Percentiles rank a stretch among this genome's conserved stretches.
Conservation (phyloP, 2,888 invertebrate genomes). For the Dynastes hyllus region DNA sequence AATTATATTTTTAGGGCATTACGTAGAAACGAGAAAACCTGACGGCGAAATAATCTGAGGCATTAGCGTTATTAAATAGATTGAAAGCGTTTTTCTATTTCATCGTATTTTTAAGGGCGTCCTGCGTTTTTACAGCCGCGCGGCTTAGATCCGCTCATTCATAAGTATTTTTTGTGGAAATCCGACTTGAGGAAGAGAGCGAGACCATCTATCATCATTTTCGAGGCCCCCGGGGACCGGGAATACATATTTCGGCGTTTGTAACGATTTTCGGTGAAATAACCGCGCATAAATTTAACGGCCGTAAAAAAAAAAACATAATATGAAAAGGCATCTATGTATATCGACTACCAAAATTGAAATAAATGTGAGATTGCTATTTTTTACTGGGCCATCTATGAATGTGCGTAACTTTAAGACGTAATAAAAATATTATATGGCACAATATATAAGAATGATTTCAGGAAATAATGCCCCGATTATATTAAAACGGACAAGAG, state of each 20-base stretch:
- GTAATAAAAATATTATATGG: no score
- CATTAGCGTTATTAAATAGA: slow-evolving; percentile 12
- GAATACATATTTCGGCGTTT: background rate
- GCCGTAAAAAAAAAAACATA: background rate
- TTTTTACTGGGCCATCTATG: background rate
- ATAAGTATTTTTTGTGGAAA: slow-evolving; percentile 30
- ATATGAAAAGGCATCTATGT: background rate
- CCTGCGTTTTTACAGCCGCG: slow-evolving; percentile 6
- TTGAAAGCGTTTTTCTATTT: slow-evolving; percentile 19
- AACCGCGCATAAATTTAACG: background rate
- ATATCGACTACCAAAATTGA: background rate
- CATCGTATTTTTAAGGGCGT: slow-evolving; percentile 15
- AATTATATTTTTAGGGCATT: no score
- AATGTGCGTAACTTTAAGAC: background rate
- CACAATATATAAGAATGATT: no score
- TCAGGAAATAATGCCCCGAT: no score
- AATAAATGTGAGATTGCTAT: background rate
- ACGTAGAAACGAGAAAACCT: no score
- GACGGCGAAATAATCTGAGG: background rate
- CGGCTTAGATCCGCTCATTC: background rate
- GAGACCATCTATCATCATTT: slow-evolving; percentile 32
- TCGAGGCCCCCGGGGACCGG: background rate
- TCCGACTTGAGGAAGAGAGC: slow-evolving; percentile 7
- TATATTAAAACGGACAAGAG: no score
- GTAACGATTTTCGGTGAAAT: slow-evolving; percentile 13